phyloP scores from a whole-genome alignment of 1,140 invertebrate species.

The Battus philenor region DNA sequence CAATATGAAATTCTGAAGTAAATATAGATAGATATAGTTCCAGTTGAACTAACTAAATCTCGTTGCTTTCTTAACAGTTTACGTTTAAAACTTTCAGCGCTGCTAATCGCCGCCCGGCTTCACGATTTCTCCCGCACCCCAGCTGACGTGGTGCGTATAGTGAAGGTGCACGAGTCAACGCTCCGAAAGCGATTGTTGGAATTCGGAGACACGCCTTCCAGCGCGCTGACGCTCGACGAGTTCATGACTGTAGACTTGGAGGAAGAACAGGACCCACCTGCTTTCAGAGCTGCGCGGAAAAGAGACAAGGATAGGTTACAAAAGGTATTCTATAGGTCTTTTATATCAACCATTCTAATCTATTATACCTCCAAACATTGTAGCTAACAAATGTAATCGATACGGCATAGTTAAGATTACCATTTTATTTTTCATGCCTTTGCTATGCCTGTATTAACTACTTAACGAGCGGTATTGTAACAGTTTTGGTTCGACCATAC shows the following conservation, averaged over 20 bases:
- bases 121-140: conserved; percentile 94
- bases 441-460: too few species aligned
- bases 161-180: conserved; percentile 96
- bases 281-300: conserved; percentile 92
- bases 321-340: conserved; percentile 77
- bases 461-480: too few species aligned
- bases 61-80: too few species aligned
- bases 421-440: too few species aligned
- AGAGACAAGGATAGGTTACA: conserved; percentile 89
- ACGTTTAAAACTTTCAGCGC: conserved; percentile 86
- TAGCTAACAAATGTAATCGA: too few species aligned
- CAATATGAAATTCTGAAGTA: too few species aligned
- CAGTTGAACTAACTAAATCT: too few species aligned
- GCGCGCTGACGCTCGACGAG: conserved; percentile 93
- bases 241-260: conserved; percentile 98
- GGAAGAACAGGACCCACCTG: conserved; percentile 96
- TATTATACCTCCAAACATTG: too few species aligned
- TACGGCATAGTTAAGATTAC: too few species aligned
- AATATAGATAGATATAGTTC: too few species aligned
- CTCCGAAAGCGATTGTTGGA: conserved; percentile 94
- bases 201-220: conserved; percentile 96
- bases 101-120: conserved; percentile 94
- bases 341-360: too few species aligned
- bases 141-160: conserved; percentile 94
- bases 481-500: too few species aligned